Conservation (phyloP, 1,140 invertebrate species). For the Ceratina australensis region DNA sequence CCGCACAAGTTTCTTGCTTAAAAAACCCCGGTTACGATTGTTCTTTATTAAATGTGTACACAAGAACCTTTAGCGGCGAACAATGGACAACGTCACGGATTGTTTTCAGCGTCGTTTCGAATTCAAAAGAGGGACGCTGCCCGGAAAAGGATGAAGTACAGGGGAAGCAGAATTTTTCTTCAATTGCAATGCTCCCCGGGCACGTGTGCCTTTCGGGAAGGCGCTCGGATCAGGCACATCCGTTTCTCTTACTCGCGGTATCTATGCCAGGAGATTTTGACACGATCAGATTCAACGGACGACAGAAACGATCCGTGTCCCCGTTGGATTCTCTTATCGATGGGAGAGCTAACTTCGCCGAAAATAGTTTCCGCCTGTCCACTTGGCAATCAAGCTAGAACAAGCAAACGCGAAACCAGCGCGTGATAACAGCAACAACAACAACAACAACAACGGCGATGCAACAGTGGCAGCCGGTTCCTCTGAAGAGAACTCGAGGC, state of each 20-base stretch:
- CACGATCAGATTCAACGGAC: too few species aligned
- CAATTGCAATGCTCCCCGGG: not conserved
- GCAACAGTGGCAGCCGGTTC: not conserved
- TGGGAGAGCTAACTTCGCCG: not conserved
- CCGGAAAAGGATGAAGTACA: too few species aligned
- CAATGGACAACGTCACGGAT: conserved; percentile 13
- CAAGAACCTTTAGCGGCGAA: conserved; percentile 1
- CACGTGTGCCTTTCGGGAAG: too few species aligned
- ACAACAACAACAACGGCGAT: not conserved
- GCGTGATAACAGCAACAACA: not conserved
- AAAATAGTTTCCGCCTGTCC: not conserved
- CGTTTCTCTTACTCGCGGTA: too few species aligned
- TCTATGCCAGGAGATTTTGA: too few species aligned
- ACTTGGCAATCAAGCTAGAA: conserved; percentile 3
- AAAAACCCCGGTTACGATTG: conserved; percentile 14
- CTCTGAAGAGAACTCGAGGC: conserved; percentile 15
- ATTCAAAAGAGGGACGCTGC: not conserved
- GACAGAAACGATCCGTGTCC: not conserved
- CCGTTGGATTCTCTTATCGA: not conserved
- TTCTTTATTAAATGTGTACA: conserved; percentile 36
- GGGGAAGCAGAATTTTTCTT: not conserved
- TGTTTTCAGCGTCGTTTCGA: conserved; percentile 21
- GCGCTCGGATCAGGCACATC: too few species aligned
- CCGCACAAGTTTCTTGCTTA: conserved; percentile 2
- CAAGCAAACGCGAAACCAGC: conserved; percentile 8